phyloP scores from a whole-genome alignment of 2,888 invertebrate species.

The Leucania comma region DNA sequence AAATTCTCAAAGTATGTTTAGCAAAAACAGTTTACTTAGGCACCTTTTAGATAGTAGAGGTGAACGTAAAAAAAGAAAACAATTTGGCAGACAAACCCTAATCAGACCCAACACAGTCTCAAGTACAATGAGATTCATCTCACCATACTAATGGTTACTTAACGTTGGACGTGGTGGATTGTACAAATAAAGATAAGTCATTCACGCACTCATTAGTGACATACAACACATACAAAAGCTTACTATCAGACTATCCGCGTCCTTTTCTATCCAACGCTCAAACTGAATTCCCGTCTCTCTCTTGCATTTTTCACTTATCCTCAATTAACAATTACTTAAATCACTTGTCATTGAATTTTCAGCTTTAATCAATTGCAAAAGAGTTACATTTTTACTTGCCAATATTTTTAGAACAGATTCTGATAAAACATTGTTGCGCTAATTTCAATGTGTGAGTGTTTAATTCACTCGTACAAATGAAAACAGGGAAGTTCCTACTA shows the following conservation, averaged over 20 bases:
- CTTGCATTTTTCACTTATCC: slow-evolving; percentile 70
- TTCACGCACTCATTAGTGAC: slow-evolving; percentile 61
- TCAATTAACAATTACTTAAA: slow-evolving; percentile 64
- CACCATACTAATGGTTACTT: slow-evolving; percentile 55
- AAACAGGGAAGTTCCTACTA: slow-evolving; percentile 50
- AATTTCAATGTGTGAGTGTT: slow-evolving; percentile 77
- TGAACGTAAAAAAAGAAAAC: slow-evolving; percentile 25
- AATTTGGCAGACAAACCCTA: slow-evolving; percentile 38
- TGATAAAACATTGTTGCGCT: slow-evolving; percentile 43
- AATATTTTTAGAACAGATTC: slow-evolving; percentile 27
- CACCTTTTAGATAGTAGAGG: neutral
- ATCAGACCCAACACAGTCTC: slow-evolving; percentile 39
- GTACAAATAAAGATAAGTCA: slow-evolving; percentile 69
- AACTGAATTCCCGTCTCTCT: slow-evolving; percentile 63
- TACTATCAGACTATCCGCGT: slow-evolving; percentile 56
- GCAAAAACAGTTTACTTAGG: slow-evolving; percentile 6
- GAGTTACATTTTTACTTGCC: slow-evolving; percentile 31
- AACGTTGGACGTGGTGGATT: slow-evolving; percentile 60
- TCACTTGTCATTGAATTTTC: slow-evolving; percentile 35
- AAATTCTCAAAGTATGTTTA: neutral
- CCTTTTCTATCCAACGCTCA: slow-evolving; percentile 63
- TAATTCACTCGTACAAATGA: slow-evolving; percentile 80
- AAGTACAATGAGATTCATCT: slow-evolving; percentile 56
- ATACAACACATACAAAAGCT: slow-evolving; percentile 59
- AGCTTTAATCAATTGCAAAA: slow-evolving; percentile 22